These are phyloP conservation scores for Anagyrus pseudococci DNA, from an alignment of 2,888 invertebrate genomes.

Conservation along the genomic window DNA sequence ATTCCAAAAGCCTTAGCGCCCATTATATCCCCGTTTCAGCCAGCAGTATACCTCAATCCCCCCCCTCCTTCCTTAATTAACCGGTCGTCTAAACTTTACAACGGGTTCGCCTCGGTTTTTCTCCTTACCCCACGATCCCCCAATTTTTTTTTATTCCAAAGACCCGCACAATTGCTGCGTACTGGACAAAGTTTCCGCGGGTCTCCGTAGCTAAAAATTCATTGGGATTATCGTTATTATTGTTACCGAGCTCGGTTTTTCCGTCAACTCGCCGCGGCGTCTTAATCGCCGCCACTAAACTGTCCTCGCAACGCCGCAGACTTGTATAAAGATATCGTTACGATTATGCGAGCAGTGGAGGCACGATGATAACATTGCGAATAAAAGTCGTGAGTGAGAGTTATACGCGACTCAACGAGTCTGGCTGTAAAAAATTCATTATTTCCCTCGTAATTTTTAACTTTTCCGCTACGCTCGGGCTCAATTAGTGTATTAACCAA, in stretches of 20 bases:
- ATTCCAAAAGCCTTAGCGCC: no score
- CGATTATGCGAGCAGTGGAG: slow-evolving; percentile 28
- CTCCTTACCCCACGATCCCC: slow-evolving; percentile 7
- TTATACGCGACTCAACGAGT: no score
- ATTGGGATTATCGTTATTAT: slow-evolving; percentile 47
- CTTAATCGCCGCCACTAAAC: slow-evolving; percentile 35
- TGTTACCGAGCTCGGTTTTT: slow-evolving; percentile 36
- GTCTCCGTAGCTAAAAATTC: slow-evolving; percentile 41
- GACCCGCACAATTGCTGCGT: slow-evolving; percentile 47
- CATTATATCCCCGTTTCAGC: no score
- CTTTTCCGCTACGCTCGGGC: neutral
- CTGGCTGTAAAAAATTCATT: slow-evolving; percentile 25
- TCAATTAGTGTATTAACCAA: slow-evolving; percentile 22
- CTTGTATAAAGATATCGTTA: slow-evolving; percentile 38
- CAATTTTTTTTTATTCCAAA: slow-evolving; percentile 40
- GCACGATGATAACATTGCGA: neutral
- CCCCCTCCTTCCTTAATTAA: slow-evolving; percentile 51
- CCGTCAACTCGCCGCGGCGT: slow-evolving; percentile 39
- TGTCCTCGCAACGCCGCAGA: neutral
- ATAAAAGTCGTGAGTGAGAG: no score
- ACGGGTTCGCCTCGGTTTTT: slow-evolving; percentile 31
- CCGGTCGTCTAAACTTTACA: slow-evolving; percentile 51
- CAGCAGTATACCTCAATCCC: no score
- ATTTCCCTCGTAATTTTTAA: slow-evolving; percentile 13
- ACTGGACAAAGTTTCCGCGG: slow-evolving; percentile 48